Evolutionary conservation across 92 coral and sea anemone species (phyloP).

Genomic region (Montipora capitata): DNA sequence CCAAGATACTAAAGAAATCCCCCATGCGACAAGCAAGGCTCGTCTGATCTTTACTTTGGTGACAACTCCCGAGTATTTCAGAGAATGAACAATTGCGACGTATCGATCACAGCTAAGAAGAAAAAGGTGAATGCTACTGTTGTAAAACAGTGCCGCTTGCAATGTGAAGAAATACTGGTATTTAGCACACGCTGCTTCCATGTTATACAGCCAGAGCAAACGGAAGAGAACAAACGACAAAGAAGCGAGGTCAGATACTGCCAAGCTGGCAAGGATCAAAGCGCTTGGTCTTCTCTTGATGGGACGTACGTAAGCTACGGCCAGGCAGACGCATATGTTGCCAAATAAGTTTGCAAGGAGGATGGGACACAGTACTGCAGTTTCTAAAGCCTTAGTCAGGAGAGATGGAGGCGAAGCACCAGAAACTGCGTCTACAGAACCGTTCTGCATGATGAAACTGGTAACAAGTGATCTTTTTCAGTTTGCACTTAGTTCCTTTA

Average conservation of each 20-base stretch:
- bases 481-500: no score
- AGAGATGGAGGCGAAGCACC: conserved; percentile 1
- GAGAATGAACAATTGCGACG: conserved; percentile 80
- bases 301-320: not conserved
- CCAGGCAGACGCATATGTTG: conserved; percentile 5
- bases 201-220: not conserved
- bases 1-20: conserved; percentile 40
- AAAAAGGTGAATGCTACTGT: conserved; percentile 82
- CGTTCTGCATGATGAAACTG: not conserved
- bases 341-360: conserved; percentile 27
- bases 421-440: not conserved
- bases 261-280: not conserved
- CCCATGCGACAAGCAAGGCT: conserved; percentile 60
- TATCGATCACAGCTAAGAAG: conserved; percentile 91
- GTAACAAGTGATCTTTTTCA: no score
- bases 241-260: not conserved
- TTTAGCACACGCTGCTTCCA: conserved; percentile 2
- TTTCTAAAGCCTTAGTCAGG: conserved; percentile 17
- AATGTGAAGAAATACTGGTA: conserved; percentile 17
- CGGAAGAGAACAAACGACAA: not conserved
- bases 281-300: conserved; percentile 5
- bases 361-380: conserved; percentile 9
- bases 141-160: conserved; percentile 50
- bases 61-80: conserved; percentile 70
- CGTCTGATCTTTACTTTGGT: conserved; percentile 72